phyloP scores from a whole-genome alignment of 2,113 vertebrate genomes.

The Stictonetta naevosa region DNA sequence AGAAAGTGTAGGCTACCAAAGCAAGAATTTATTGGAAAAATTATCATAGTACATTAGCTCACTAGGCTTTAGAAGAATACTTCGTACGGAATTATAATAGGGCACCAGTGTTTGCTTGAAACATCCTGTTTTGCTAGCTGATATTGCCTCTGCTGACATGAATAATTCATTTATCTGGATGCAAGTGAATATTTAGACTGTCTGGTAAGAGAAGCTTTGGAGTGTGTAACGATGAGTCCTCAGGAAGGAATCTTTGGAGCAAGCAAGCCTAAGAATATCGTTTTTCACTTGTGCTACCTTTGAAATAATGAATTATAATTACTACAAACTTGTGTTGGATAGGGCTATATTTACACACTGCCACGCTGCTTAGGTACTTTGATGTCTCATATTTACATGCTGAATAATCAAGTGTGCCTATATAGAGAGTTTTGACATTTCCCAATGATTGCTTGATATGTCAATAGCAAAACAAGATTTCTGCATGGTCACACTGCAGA shows the following conservation, averaged over 20 bases:
- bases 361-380: background rate
- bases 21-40: background rate
- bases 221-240: background rate
- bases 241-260: background rate
- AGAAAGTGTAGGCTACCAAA: background rate
- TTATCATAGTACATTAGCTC: background rate
- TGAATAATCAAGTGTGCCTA: background rate
- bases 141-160: background rate
- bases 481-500: background rate
- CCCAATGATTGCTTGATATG: background rate
- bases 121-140: background rate
- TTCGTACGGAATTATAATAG: background rate
- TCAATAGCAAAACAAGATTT: background rate
- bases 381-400: background rate
- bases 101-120: background rate
- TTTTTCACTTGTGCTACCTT: background rate
- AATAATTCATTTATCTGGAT: slow-evolving; percentile 27
- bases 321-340: background rate
- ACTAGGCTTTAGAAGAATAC: background rate
- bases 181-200: background rate
- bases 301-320: background rate
- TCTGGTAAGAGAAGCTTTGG: background rate
- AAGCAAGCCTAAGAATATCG: background rate
- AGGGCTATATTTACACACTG: background rate
- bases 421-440: background rate